Evolutionary conservation across 2,797 vertebrate genomes (phyloP).

Genomic region (Otolemur crassicaudatus): DNA sequence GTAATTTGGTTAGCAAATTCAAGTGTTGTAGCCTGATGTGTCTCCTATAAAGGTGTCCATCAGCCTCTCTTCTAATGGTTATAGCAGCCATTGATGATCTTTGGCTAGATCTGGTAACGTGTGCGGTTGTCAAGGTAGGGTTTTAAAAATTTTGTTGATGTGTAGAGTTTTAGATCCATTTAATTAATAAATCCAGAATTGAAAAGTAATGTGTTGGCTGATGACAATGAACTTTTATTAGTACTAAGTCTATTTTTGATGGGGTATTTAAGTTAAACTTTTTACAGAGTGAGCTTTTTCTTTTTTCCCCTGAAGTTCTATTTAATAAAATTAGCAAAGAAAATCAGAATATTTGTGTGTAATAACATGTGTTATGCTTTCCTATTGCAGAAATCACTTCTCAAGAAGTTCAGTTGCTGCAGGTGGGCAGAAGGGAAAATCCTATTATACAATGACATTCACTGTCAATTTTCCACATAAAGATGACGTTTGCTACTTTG

Average conservation of each 20-base stretch:
- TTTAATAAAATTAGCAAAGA: slow-evolving; percentile 40
- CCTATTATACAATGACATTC: slow-evolving; percentile 97
- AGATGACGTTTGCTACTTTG: slow-evolving; percentile 99
- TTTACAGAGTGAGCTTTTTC: neutral
- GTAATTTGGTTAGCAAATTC: neutral
- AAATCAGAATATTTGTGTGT: slow-evolving; percentile 1
- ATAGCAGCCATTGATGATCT: neutral
- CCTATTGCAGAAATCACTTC: slow-evolving; percentile 94
- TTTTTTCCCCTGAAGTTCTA: neutral
- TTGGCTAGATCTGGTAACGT: neutral
- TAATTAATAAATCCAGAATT: slow-evolving; percentile 23
- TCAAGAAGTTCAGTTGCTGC: slow-evolving; percentile 97
- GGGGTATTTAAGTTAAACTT: slow-evolving; percentile 1
- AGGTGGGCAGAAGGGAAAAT: slow-evolving; percentile 98
- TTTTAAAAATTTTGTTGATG: neutral
- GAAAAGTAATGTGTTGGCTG: neutral
- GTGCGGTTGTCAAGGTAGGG: neutral
- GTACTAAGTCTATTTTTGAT: neutral
- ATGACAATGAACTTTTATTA: slow-evolving; percentile 4
- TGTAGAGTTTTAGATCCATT: neutral
- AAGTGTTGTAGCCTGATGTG: neutral
- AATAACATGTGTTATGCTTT: slow-evolving; percentile 50
- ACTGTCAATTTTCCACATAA: slow-evolving; percentile 95
- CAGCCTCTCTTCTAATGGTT: neutral
- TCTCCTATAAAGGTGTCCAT: rapidly evolving